A percentile compares a stretch with the other conserved stretches of the same genome.
Conservation (phyloP, 2,113 vertebrate species). For the Clarias magur region DNA sequence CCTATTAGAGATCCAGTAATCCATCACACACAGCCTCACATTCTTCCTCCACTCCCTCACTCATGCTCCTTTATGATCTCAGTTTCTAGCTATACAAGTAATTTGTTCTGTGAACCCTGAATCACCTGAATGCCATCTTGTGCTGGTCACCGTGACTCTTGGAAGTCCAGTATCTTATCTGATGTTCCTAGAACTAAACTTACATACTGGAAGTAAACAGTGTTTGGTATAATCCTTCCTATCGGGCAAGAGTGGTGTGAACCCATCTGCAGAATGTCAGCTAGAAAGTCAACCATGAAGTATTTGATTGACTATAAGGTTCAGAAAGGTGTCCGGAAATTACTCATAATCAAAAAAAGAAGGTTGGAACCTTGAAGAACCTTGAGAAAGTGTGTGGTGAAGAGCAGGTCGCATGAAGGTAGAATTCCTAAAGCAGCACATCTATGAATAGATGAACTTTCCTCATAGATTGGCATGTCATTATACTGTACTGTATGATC, state of each 20-base stretch:
- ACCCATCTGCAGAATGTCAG: not conserved
- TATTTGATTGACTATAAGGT: not conserved
- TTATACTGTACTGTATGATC: not conserved
- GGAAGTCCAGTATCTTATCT: not conserved
- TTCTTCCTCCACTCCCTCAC: not conserved
- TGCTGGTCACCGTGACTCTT: not conserved
- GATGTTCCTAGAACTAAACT: not conserved
- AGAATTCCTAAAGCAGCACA: not conserved
- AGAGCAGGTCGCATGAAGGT: not conserved
- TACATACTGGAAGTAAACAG: not conserved
- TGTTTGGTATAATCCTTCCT: not conserved
- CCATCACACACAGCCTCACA: not conserved
- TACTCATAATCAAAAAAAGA: not conserved
- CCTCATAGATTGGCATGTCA: not conserved
- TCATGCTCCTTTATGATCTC: not conserved
- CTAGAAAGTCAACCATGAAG: not conserved
- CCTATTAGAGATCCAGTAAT: not conserved
- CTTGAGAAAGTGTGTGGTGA: not conserved
- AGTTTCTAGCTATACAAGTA: not conserved
- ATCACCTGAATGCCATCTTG: not conserved
- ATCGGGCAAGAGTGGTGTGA: not conserved
- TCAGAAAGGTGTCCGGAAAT: not conserved
- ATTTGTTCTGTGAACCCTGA: not conserved
- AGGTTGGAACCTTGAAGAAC: not conserved
- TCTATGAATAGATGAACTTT: not conserved